phyloP scores from a whole-genome alignment of 92 coral and sea anemone genomes.

The Hydrozoanthus gracilis region DNA sequence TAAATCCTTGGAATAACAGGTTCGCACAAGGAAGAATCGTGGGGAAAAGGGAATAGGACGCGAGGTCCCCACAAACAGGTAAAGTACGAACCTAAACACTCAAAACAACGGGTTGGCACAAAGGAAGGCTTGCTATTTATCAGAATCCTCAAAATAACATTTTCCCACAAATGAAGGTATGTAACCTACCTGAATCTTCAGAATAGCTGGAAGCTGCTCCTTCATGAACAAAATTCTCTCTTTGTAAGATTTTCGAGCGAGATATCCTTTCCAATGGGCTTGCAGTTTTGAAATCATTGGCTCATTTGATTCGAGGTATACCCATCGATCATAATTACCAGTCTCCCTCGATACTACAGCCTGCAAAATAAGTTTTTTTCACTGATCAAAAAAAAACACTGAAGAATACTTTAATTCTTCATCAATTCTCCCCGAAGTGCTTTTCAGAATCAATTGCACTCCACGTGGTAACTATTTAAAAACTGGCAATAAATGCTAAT shows the following conservation, averaged over 20 bases:
- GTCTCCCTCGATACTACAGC: constrained; percentile 89
- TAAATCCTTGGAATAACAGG: too few species aligned
- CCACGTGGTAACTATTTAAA: too few species aligned
- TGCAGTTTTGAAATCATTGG: constrained; percentile 88
- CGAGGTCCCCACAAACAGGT: too few species aligned
- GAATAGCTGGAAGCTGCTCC: constrained; percentile 96
- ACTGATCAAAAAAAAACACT: background rate
- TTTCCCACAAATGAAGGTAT: background rate
- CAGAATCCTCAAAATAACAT: too few species aligned
- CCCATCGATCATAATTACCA: constrained; percentile 93
- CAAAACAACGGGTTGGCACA: background rate
- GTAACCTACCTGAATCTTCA: constrained; percentile 85
- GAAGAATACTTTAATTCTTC: too few species aligned
- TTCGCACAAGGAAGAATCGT: too few species aligned
- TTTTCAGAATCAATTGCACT: too few species aligned
- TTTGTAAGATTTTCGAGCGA: constrained; percentile 83
- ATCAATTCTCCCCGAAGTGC: too few species aligned
- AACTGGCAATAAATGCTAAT: too few species aligned
- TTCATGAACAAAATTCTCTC: constrained; percentile 81
- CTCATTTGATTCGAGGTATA: constrained; percentile 91
- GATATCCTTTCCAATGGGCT: constrained; percentile 93
- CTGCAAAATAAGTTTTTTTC: constrained; percentile 49
- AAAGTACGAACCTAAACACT: background rate
- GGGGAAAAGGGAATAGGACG: too few species aligned
- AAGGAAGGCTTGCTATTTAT: too few species aligned